A percentile compares a stretch with the other conserved stretches of the same genome.
Evolutionary conservation across 2,797 vertebrate species (phyloP).

Genomic region (Cichlasoma orientale): DNA sequence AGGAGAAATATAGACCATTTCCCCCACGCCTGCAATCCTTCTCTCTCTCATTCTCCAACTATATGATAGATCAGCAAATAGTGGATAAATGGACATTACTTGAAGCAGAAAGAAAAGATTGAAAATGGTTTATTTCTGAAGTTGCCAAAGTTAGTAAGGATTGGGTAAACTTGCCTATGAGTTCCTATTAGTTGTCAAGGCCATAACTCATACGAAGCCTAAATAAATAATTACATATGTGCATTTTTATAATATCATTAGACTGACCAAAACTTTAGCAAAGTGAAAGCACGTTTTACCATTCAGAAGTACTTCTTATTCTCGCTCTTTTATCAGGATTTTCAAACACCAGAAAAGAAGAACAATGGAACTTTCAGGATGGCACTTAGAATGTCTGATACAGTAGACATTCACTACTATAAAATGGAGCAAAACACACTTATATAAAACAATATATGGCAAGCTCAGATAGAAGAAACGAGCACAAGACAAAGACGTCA

Average conservation of each 20-base stretch:
- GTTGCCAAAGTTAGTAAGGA: constrained; percentile 40
- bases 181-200: constrained; percentile 1
- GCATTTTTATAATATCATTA: background rate
- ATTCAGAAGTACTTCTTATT: background rate
- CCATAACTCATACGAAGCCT: background rate
- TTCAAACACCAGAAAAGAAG: background rate
- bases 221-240: background rate
- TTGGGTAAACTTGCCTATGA: constrained; percentile 34
- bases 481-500: background rate
- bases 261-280: background rate
- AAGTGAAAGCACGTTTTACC: background rate
- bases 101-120: constrained; percentile 24
- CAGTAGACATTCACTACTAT: background rate
- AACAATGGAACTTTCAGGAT: background rate
- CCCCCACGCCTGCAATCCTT: constrained; percentile 33
- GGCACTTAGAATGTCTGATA: background rate
- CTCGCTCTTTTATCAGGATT: background rate
- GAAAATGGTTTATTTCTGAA: constrained; percentile 44
- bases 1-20: constrained; percentile 61
- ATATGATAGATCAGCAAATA: constrained; percentile 56
- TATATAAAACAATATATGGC: background rate
- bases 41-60: constrained; percentile 46
- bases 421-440: background rate
- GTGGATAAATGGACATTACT: constrained; percentile 49
- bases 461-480: background rate